Base-by-base conservation (phyloP, 2,797 vertebrate species). In the Danio albolineatus region DNA sequence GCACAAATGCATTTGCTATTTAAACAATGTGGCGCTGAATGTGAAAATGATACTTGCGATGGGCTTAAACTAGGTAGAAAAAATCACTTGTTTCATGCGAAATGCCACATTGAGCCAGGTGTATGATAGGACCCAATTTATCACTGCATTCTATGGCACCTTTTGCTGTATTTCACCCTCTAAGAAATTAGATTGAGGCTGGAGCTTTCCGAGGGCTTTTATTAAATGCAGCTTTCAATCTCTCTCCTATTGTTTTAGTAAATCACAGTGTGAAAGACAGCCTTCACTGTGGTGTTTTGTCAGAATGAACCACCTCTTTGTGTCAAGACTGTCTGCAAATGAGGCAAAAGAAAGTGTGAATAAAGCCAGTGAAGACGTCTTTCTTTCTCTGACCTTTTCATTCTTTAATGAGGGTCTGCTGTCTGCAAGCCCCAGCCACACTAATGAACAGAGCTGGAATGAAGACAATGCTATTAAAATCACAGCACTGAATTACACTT, bases 211-310 rank as follows among this genome's bases (percentile, higher is more conserved):
- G 54, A 67, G 21, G 59, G 16, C 49, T 57, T 49, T 80, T 70
- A 65, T 76, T 82, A 73, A 79, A 57, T 82, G 76, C 12, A 41
- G n/a, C 80, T 80, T 76, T 62, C 66, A 56, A 16, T 62, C n/a
- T 59, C 73, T 76, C 80, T 79, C 60, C 84, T 79, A 74, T 49
- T 21, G 12, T 41, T 49, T 43, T 3, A 16, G 17, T 21, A 43
- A 53, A 79, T 60, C 9, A 41, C 28, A 54, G 21, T 57, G 65
- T 80, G 46, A 16, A 54, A 61, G 61, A 36, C 19, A 43, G 36
- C 38, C 39, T 73, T 78, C 36, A 81, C 10, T 4, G 51, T n/a
- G 7, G 7, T 43, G 16, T 81, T 84, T 72, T 64, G 36, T 59
- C 48, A 16, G 6, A 61, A 64, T 54, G 43, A 67, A 46, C 46